A percentile compares a stretch with the other conserved stretches of the same genome.
Conservation (phyloP, 2,888 invertebrate species). For the Sinopyrophorus schimmeli region DNA sequence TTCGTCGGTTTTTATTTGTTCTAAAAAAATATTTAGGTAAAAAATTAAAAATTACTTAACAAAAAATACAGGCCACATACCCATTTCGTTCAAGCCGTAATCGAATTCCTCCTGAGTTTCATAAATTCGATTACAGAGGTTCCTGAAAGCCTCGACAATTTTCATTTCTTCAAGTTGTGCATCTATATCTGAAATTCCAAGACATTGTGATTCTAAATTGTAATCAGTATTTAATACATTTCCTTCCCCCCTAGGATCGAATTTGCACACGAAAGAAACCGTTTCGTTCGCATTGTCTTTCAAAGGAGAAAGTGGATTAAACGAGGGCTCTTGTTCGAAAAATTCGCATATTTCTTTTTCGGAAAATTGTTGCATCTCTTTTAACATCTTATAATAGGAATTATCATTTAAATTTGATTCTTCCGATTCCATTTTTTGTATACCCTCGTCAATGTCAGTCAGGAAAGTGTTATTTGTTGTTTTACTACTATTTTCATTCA, state of each 20-base stretch:
- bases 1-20: too few species aligned
- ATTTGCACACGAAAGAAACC: conserved; percentile 5
- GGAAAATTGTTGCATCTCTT: conserved; percentile 1
- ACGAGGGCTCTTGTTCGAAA: neutral
- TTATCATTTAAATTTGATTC: neutral
- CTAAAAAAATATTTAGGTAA: too few species aligned
- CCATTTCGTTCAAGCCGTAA: too few species aligned
- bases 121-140: conserved; percentile 15
- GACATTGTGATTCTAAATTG: neutral
- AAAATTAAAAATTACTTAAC: too few species aligned
- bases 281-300: conserved; percentile 3
- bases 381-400: conserved; percentile 1
- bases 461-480: neutral
- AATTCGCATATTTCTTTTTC: conserved; percentile 4
- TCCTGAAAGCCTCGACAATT: conserved; percentile 23
- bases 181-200: conserved; percentile 8
- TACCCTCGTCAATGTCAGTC: conserved; percentile 2
- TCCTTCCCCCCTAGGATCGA: neutral
- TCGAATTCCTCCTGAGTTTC: too few species aligned
- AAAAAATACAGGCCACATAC: too few species aligned
- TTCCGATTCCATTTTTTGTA: conserved; percentile 1
- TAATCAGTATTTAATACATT: neutral
- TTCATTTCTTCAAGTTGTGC: conserved; percentile 18
- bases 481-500: neutral
- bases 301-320: neutral